Conservation (phyloP, 2,113 vertebrate genomes). For the Poicephalus meyeri region DNA sequence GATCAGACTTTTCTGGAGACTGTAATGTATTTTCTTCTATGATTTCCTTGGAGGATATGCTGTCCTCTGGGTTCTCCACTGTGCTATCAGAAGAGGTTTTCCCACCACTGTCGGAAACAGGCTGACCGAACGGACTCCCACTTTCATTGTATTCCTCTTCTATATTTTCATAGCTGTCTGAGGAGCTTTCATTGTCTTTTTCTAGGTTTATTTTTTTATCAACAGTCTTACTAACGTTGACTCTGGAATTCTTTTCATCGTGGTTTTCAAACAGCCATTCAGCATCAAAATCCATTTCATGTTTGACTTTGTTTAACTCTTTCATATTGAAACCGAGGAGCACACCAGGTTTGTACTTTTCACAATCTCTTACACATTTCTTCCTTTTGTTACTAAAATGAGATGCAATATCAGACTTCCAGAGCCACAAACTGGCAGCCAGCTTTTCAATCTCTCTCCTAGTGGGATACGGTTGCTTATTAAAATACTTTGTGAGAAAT, state of each 20-base stretch:
- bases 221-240: conserved; percentile 81
- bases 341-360: conserved; percentile 82
- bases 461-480: conserved; percentile 88
- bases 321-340: conserved; percentile 96
- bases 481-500: conserved; percentile 94
- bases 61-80: conserved; percentile 56
- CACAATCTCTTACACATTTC: conserved; percentile 89
- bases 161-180: conserved; percentile 76
- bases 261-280: conserved; percentile 82
- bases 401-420: conserved; percentile 94
- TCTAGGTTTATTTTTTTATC: conserved; percentile 78
- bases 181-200: conserved; percentile 79
- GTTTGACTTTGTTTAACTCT: conserved; percentile 86
- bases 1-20: conserved; percentile 68
- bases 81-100: conserved; percentile 54
- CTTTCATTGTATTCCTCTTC: conserved; percentile 80
- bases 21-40: conserved; percentile 42
- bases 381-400: conserved; percentile 93
- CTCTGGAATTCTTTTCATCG: conserved; percentile 84
- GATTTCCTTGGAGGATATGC: conserved; percentile 64
- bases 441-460: conserved; percentile 93
- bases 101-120: conserved; percentile 52
- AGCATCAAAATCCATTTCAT: conserved; percentile 83
- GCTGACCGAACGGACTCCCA: conserved; percentile 67
- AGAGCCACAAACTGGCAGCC: conserved; percentile 92